Evolutionary conservation across 2,888 invertebrate species (phyloP), one percentile per base, ranked within the genome.

Genomic region (Chrysomela aeneicollis): DNA sequence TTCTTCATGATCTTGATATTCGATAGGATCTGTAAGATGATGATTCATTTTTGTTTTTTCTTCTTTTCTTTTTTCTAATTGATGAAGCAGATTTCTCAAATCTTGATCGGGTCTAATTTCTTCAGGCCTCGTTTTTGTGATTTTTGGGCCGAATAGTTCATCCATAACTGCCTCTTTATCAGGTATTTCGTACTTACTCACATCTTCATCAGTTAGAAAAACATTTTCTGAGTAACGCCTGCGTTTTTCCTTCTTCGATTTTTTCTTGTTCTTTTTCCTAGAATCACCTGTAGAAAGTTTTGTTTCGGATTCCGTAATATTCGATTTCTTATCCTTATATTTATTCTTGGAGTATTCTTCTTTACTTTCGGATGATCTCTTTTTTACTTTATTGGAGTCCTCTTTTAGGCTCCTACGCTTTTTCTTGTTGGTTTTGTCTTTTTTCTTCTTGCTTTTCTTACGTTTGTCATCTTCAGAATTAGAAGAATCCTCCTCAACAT

Each of bases 371-470:
- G 42, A 15, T n/a, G 32, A 32, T 30, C 54, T 64, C 18, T 50
- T 37, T 62, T 66, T 55, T 10, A 49, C 53, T 35, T 50, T 51
- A 30, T 18, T 46, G 19, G n/a, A 17, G 21, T 47, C 47, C 8
- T 42, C 15, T 42, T 42, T 42, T 4, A 3, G 4, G n/a, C n/a
- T n/a, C 1, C 12, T 42, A 12, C 32, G 49, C 21, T 47, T 50
- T 32, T 59, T 59, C 50, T 59, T 47, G 6, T 59, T 51, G 51
- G 47, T 5, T 58, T 61, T 61, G 22, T 53, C 53, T 63, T 63
- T 15, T 22, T 37, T 51, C 9, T 17, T 53, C 32, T 42, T 42
- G n/a, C 3, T 15, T 15, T 42, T 42, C 15, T 42, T 42, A 15
- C 49, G 17, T 46, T 61, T 59, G n/a, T 55, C 54, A 17, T 55